phyloP scores from a whole-genome alignment of 1,140 invertebrate genomes.

The Zaprionus taronus region DNA sequence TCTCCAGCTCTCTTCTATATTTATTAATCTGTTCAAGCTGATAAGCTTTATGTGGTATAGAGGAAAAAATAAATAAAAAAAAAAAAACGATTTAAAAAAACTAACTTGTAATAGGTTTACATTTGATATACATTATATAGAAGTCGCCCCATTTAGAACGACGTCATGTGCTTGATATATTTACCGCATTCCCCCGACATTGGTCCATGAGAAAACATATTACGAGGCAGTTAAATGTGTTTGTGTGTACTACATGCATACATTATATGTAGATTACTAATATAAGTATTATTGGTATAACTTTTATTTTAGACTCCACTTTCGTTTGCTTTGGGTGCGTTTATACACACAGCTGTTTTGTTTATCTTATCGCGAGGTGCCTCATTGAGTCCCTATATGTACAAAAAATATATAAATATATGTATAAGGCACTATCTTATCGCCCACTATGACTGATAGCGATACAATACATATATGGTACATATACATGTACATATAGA shows the following conservation, averaged over 20 bases:
- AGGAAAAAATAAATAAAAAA: background rate
- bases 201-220: slow-evolving; percentile 19
- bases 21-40: background rate
- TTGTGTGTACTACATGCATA: slow-evolving; percentile 14
- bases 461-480: slow-evolving; percentile 9
- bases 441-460: slow-evolving; percentile 46
- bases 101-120: slow-evolving; percentile 7
- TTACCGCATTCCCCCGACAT: slow-evolving; percentile 28
- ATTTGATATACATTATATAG: background rate
- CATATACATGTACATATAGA: slow-evolving; percentile 10
- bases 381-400: slow-evolving; percentile 34
- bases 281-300: slow-evolving; percentile 5
- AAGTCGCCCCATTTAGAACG: slow-evolving; percentile 19
- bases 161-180: slow-evolving; percentile 31
- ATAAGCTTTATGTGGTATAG: background rate
- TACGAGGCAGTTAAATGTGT: slow-evolving; percentile 12
- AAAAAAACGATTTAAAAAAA: background rate
- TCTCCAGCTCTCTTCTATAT: background rate
- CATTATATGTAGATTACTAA: slow-evolving; percentile 2
- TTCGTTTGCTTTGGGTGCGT: slow-evolving; percentile 31
- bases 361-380: slow-evolving; percentile 46
- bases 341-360: slow-evolving; percentile 55
- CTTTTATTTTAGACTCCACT: slow-evolving; percentile 38
- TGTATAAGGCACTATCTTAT: slow-evolving; percentile 34
- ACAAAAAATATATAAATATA: background rate